Evolutionary conservation across 2,888 invertebrate species (phyloP), one percentile per base, ranked within the genome.

Genomic region (Calameuta idolon): DNA sequence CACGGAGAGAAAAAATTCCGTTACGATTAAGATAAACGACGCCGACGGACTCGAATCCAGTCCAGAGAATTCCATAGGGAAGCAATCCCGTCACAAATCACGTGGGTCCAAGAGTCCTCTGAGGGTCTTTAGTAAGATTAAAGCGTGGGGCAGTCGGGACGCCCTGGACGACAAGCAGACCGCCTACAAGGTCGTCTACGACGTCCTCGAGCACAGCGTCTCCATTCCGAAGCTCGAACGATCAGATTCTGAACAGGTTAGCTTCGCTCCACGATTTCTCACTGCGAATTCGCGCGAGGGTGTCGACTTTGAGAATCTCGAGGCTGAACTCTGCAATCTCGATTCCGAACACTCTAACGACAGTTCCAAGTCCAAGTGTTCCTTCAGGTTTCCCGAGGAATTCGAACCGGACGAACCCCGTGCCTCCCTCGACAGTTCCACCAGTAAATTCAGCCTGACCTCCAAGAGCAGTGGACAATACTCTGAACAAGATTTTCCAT

Each of bases 251-350:
- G 88, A 88, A 76, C 82, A 81, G 34, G 34, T 71, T 34, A 34
- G 71, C 71, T 71, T 71, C 34, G 82, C 89, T 23, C 89, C 91
- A 5, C 88, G 87, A 75, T 91, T 88, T 74, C 83, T 91, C 4
- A 81, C 87, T 23, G 90, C 90, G 0, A 90, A 90, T 79, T 91
- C 91, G 11, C 89, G 91, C 31, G 90, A 91, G 76, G 89, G 91
- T n/a, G 89, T 91, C 55, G 91, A 91, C 79, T 91, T 91, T 69
- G 91, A 91, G 73, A 89, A 88, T 73, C 84, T 91, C 74, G 89
- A 91, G 74, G 85, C 89, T 9, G 89, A 91, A 74, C 83, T 91
- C 12, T 87, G 88, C 75, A 87, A 89, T 79, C 85, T 90, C 37
- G 89, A 90, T 73, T 87, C 88, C 23, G 89, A 90, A 37, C 87